phyloP scores from a whole-genome alignment of 2,113 vertebrate genomes.

The Aleadryas rufinucha region DNA sequence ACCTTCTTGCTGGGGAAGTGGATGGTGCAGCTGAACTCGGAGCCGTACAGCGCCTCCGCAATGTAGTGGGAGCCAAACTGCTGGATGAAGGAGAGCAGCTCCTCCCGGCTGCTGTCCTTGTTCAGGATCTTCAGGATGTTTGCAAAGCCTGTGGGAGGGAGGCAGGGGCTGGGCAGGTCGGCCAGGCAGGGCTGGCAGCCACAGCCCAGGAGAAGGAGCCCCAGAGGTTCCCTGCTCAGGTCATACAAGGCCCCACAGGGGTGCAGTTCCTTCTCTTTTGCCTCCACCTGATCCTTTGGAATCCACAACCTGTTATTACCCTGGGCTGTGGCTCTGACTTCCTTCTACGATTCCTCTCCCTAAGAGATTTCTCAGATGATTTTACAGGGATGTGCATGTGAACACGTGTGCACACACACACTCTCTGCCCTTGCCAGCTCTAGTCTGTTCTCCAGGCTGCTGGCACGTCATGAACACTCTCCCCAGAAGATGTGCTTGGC shows the following conservation, averaged over 20 bases:
- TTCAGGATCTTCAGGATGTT: conserved; percentile 92
- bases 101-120: conserved; percentile 89
- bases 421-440: background rate
- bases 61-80: conserved; percentile 94
- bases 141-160: conserved; percentile 80
- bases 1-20: conserved; percentile 98
- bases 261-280: background rate
- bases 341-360: background rate
- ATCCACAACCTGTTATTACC: background rate
- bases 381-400: background rate
- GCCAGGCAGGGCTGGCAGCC: background rate
- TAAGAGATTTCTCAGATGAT: background rate
- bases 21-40: conserved; percentile 93
- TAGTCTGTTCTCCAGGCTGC: background rate
- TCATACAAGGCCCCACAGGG: rapidly evolving
- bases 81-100: conserved; percentile 90
- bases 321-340: background rate
- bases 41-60: conserved; percentile 92
- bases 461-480: background rate
- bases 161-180: background rate
- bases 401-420: rapidly evolving
- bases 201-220: background rate
- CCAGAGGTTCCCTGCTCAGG: background rate
- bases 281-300: background rate
- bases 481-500: background rate